phyloP scores from a whole-genome alignment of 2,113 vertebrate genomes.

The Monarcha castaneiventris region DNA sequence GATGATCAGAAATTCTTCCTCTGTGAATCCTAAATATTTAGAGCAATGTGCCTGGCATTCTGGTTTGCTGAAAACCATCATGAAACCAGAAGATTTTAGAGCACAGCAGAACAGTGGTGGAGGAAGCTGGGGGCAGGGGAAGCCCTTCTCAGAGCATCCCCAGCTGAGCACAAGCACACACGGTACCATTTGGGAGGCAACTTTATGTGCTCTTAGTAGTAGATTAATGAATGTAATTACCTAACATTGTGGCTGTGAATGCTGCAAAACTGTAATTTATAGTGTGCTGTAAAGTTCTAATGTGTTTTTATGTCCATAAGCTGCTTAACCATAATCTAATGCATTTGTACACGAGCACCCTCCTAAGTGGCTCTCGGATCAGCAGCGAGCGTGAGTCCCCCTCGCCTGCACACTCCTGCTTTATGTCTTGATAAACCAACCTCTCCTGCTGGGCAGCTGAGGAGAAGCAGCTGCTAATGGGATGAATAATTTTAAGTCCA shows the following conservation, averaged over 20 bases:
- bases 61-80: background rate
- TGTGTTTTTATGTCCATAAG: constrained; percentile 82
- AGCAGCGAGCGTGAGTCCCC: constrained; percentile 36
- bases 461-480: constrained; percentile 53
- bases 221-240: constrained; percentile 85
- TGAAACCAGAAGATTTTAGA: background rate
- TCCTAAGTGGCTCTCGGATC: constrained; percentile 67
- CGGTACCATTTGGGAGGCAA: constrained; percentile 65
- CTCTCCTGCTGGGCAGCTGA: constrained; percentile 43
- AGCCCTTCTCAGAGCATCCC: background rate
- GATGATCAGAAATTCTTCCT: background rate
- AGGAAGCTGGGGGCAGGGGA: background rate
- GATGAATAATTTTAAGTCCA: constrained; percentile 15
- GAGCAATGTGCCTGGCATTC: background rate
- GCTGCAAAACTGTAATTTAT: constrained; percentile 79
- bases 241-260: constrained; percentile 72
- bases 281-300: constrained; percentile 78
- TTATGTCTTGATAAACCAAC: constrained; percentile 54
- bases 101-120: background rate
- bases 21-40: background rate
- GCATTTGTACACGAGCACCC: constrained; percentile 70
- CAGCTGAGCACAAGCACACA: constrained; percentile 49
- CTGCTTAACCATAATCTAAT: constrained; percentile 81
- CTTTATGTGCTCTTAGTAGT: constrained; percentile 77
- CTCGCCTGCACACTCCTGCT: constrained; percentile 42